Percentiles rank a stretch among this genome's conserved stretches.
These are phyloP conservation scores for Actenoides hombroni DNA, from an alignment of 2,113 vertebrate species.

Conservation along the genomic window DNA sequence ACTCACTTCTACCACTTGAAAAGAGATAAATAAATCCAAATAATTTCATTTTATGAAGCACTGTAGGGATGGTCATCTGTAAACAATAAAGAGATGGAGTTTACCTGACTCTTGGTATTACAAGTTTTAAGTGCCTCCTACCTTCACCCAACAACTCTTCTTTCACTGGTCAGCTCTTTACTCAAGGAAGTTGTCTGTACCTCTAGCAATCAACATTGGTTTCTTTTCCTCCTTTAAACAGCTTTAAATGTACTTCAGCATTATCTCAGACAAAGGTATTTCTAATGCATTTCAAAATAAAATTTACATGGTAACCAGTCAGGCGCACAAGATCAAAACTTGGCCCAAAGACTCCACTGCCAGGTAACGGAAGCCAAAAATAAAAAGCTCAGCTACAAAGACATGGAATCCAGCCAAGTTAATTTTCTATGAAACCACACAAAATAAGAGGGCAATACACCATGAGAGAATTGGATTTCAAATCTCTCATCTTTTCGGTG, in stretches of 20 bases:
- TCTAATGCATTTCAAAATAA: background rate
- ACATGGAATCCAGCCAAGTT: slow-evolving; percentile 1
- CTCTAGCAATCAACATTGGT: background rate
- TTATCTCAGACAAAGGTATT: background rate
- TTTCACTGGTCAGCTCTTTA: background rate
- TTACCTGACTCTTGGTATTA: background rate
- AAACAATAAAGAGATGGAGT: rapidly evolving
- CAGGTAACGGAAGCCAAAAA: slow-evolving; percentile 34
- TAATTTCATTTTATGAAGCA: background rate
- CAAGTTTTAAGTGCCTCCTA: background rate
- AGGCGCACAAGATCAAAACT: background rate
- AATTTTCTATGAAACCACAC: background rate
- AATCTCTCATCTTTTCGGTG: background rate
- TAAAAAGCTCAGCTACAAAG: slow-evolving; percentile 9
- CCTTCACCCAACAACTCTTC: background rate
- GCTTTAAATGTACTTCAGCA: background rate
- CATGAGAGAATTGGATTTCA: background rate
- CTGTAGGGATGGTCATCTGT: background rate
- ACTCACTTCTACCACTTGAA: no score
- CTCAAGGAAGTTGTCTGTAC: background rate
- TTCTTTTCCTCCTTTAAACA: background rate
- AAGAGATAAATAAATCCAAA: background rate
- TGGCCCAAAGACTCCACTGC: background rate
- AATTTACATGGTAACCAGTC: background rate
- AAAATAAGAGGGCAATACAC: background rate